phyloP scores from a whole-genome alignment of 2,113 vertebrate species.

The Lucifuga dentata region DNA sequence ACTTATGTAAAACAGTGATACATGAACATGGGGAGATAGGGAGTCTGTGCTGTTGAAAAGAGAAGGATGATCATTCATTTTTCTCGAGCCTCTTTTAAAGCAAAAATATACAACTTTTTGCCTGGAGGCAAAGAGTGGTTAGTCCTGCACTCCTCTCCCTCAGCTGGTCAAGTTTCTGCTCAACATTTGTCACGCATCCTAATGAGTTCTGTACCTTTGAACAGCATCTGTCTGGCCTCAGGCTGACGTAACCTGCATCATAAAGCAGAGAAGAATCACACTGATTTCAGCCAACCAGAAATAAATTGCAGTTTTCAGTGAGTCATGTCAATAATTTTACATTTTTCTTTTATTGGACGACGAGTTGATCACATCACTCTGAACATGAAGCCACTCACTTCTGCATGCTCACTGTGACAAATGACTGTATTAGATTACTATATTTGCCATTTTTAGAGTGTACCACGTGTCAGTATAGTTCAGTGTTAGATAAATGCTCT shows the following conservation, averaged over 20 bases:
- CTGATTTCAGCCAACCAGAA: not conserved
- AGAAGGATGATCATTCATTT: not conserved
- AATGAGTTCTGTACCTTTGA: not conserved
- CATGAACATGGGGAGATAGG: not conserved
- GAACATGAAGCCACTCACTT: too few relatives aligned
- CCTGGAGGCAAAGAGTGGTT: not conserved
- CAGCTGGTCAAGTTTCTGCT: not conserved
- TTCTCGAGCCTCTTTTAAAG: too few relatives aligned
- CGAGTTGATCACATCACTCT: too few relatives aligned
- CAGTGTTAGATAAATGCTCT: too few relatives aligned
- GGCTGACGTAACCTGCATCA: not conserved
- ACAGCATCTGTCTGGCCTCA: not conserved
- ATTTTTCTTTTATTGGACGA: too few relatives aligned
- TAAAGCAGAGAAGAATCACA: not conserved
- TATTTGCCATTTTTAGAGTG: too few relatives aligned
- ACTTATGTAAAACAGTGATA: not conserved
- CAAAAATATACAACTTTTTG: too few relatives aligned
- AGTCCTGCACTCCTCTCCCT: not conserved
- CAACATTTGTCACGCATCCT: slow-evolving; percentile 4
- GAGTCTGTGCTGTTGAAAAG: not conserved
- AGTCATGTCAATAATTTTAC: too few relatives aligned
- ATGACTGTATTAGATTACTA: too few relatives aligned
- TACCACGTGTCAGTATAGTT: too few relatives aligned
- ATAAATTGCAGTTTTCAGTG: too few relatives aligned
- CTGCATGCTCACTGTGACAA: too few relatives aligned